Base-by-base conservation (phyloP, 2,113 vertebrate species). In the Azemiops feae region DNA sequence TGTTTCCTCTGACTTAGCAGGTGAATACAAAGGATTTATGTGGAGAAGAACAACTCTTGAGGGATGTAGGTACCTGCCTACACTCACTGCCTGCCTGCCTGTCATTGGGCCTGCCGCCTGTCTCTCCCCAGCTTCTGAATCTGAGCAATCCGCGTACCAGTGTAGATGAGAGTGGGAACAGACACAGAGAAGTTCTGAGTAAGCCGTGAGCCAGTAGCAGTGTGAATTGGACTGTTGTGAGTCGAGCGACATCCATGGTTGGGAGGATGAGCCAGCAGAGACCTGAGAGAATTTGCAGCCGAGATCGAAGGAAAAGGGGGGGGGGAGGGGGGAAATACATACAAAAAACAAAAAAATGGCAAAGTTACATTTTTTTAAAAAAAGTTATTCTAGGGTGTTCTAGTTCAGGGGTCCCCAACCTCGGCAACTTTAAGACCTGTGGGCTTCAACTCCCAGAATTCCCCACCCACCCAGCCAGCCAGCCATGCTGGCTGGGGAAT, bases 181-280 rank as follows among this genome's bases (percentile, higher is more conserved):
- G 99, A 99, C 98, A 99, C 98, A 98, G 99, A 99, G 99, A 99
- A 99, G 99, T 98, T 99, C 99, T 99, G 99, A 98, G 99, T 99
- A 97, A 99, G 99, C 97, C 99, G 99, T 97, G 99, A 98, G 98
- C 98, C 98, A 98, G 99, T 98, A 97, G 99, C 99, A 96, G 98
- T 98, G 98, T 99, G 99, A 98, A 99, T 98, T 95, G 99, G 99
- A 97, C 99, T 99, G 99, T 99, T 99, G 99, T 99, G 99, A 98
- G 99, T 99, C 97, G 99, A 99, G 97, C 99, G 99, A 97, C 99
- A 99, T 99, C 99, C 99, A 94, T 99, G 99, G 98, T 98, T 98
- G 97, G 98, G 97, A 96, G 98, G 98, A 96, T 98, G 98, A 96
- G 98, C 98, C 98, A 99, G 98, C 97, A 98, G 98, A 98, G 99